Base-by-base conservation (phyloP, 2,113 vertebrate genomes). In the Telmatochromis bifrenatus region DNA sequence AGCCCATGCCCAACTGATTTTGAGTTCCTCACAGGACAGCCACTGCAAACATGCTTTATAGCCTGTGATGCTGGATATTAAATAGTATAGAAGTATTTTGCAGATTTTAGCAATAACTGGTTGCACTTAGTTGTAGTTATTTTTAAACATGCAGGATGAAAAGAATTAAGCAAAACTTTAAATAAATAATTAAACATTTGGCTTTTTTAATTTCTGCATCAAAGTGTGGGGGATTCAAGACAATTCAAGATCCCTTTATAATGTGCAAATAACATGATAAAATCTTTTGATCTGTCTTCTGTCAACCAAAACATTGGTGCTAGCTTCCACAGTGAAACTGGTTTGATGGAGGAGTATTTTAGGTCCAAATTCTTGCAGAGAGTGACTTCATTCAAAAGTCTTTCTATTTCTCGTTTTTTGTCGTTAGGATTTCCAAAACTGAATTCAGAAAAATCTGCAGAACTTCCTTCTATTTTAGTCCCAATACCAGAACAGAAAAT, bases 401-500 rank as follows among this genome's bases (percentile, higher is more conserved):
- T 56, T 56, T 56, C 7, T 77, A 31, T 8, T 51, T 31, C 26
- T 8, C 2, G 0, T 3, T 49, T 77, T 77, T 7, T 31, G 14
- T 39, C 9, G 1, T 8, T 55, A 6, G 65, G 12, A 31, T 31
- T 19, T 11, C 11, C 45, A 51, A 31, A 68, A 54, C 17, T 13
- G 42, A 47, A 70, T 15, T 28, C 37, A 58, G 4, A 86, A 81
- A 87, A 12, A 70, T 10, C 45, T 37, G 62, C 23, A 45, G 37
- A 58, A 77, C 45, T 70, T 90, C 55, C 28, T 51, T 84, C 58
- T 84, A 85, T 75, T 54, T 60, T 47, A 51, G 68, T 55, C 62
- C 49, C 45, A 51, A 33, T 70, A 82, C 21, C 81, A 89, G 45
- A 62, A 92, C 19, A 92, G 80, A 87, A 89, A 62, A 55, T 82